phyloP scores from a whole-genome alignment of 2,797 vertebrate species.

The Lateolabrax maculatus region DNA sequence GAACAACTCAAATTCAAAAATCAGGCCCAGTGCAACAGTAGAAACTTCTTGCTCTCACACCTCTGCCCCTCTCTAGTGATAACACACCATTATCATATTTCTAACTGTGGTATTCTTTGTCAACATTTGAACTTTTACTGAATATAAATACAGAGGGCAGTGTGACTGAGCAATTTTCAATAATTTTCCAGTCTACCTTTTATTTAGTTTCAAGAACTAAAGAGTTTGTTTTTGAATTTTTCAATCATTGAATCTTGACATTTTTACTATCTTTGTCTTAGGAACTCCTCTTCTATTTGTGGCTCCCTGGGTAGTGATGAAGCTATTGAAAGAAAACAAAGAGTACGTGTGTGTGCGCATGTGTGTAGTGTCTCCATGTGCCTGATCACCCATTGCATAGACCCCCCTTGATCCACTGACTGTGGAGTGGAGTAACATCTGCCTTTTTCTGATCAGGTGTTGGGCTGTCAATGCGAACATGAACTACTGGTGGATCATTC shows the following conservation, averaged over 20 bases:
- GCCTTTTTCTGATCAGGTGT: conserved; percentile 79
- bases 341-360: conserved; percentile 81
- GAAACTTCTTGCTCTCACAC: neutral
- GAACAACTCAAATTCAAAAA: neutral
- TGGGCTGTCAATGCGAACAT: conserved; percentile 91
- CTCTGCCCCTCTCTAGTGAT: neutral
- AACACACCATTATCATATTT: no score
- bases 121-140: no score
- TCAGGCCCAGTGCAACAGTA: neutral
- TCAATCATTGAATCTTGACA: conserved; percentile 13
- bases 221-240: no score
- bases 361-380: neutral
- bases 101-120: no score
- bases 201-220: neutral
- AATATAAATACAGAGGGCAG: no score
- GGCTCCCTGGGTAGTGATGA: conserved; percentile 86
- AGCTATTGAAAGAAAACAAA: conserved; percentile 88
- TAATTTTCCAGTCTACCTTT: neutral
- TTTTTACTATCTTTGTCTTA: conserved; percentile 62
- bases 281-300: conserved; percentile 89
- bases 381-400: neutral
- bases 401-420: neutral
- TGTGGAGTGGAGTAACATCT: neutral
- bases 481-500: conserved; percentile 93
- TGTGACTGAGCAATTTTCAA: no score